These are phyloP conservation scores for Coboldia fuscipes DNA, from an alignment of 1,140 invertebrate species.

Conservation along the genomic window DNA sequence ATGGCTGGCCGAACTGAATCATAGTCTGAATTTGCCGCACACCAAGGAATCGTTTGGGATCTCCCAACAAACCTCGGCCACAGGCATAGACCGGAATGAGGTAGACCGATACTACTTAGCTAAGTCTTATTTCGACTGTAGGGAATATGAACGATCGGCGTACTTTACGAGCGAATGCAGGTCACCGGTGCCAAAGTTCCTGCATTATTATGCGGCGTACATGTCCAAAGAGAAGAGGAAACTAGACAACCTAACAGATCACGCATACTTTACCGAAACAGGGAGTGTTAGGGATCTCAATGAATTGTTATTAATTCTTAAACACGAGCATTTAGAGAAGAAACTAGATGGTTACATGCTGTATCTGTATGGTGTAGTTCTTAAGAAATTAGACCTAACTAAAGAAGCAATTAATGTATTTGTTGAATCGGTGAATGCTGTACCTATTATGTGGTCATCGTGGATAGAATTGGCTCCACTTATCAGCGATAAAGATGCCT, in stretches of 20 bases:
- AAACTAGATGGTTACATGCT: conserved; percentile 70
- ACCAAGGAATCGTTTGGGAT: conserved; percentile 33
- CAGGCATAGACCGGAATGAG: conserved; percentile 27
- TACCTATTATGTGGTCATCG: conserved; percentile 77
- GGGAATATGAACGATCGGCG: conserved; percentile 80
- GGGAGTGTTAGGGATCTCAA: conserved; percentile 31
- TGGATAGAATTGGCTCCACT: conserved; percentile 82
- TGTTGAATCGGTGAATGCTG: conserved; percentile 47
- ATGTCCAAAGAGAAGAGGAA: conserved; percentile 75
- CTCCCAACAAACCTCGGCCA: conserved; percentile 10
- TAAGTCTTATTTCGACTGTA: conserved; percentile 77
- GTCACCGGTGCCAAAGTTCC: conserved; percentile 44
- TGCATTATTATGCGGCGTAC: conserved; percentile 69
- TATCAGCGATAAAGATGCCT: conserved; percentile 52
- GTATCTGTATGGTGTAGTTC: conserved; percentile 79
- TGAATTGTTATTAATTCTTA: conserved; percentile 29
- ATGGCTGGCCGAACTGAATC: conserved; percentile 71
- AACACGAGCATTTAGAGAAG: conserved; percentile 31
- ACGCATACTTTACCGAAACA: conserved; percentile 42
- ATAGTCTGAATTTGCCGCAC: conserved; percentile 43
- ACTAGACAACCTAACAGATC: conserved; percentile 61
- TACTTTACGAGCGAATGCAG: conserved; percentile 54
- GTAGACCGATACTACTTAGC: conserved; percentile 56
- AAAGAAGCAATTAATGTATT: conserved; percentile 54
- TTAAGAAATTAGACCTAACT: conserved; percentile 67